phyloP scores from a whole-genome alignment of 1,140 invertebrate genomes.

The Theocolax elegans region DNA sequence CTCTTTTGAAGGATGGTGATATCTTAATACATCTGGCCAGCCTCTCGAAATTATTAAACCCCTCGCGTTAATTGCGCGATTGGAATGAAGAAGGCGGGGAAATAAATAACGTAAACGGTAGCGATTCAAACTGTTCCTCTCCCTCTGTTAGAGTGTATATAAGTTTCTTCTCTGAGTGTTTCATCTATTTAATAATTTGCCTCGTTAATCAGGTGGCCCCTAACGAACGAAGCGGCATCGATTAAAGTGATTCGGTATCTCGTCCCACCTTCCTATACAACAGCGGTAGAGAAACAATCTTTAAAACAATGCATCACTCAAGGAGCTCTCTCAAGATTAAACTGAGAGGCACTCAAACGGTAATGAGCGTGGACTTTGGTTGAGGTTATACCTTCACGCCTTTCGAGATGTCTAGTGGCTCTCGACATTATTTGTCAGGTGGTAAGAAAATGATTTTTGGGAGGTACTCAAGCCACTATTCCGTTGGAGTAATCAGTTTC shows the following conservation, averaged over 20 bases:
- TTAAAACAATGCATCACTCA: conserved; percentile 19
- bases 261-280: too few relatives aligned
- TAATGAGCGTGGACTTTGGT: too few relatives aligned
- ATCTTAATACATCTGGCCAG: conserved; percentile 16
- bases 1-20: not conserved
- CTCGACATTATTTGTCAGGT: too few relatives aligned
- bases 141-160: too few relatives aligned
- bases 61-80: not conserved
- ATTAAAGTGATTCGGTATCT: not conserved
- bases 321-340: not conserved
- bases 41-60: conserved; percentile 11
- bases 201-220: conserved; percentile 21
- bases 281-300: not conserved
- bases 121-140: not conserved
- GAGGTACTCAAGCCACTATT: too few relatives aligned
- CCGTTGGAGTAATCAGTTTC: too few relatives aligned
- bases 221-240: too few relatives aligned
- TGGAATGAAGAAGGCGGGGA: not conserved
- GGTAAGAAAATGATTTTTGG: too few relatives aligned
- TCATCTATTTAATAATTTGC: conserved; percentile 32
- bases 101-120: not conserved
- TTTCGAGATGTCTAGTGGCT: too few relatives aligned
- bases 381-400: too few relatives aligned
- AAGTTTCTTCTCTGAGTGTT: not conserved
- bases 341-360: not conserved